A percentile compares a stretch with the other conserved stretches of the same genome.
Conservation (phyloP, 2,113 vertebrate genomes). For the Nothoprocta perdicaria region DNA sequence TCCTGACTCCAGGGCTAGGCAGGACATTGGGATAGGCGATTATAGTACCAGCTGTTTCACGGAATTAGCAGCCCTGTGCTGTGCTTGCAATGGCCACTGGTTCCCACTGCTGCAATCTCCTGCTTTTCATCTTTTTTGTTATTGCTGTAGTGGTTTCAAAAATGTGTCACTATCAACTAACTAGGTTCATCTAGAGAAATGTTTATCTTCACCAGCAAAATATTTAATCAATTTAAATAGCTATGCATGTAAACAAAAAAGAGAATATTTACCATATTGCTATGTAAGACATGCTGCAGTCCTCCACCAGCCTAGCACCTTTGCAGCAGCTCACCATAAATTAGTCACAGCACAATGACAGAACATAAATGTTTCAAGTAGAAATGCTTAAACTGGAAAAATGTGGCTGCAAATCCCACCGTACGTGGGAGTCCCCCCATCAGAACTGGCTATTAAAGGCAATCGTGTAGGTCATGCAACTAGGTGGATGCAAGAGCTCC, state of each 20-base stretch:
- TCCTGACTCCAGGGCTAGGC: neutral
- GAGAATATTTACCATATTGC: neutral
- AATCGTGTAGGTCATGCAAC: neutral
- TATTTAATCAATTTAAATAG: neutral
- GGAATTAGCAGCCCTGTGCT: neutral
- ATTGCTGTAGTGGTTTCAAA: neutral
- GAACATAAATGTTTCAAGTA: conserved; percentile 1
- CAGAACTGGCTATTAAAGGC: neutral
- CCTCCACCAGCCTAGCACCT: neutral
- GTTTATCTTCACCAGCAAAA: neutral
- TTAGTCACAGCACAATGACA: neutral
- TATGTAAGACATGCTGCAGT: neutral
- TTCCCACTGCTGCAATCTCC: neutral
- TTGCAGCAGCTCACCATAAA: neutral
- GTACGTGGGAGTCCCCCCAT: neutral
- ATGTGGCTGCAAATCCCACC: neutral
- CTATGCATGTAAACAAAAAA: neutral
- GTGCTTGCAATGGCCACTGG: neutral
- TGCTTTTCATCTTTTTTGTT: neutral
- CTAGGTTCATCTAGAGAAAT: neutral
- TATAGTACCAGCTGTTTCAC: neutral
- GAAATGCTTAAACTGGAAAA: neutral
- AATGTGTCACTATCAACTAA: neutral
- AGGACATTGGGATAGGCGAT: neutral
- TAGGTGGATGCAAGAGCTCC: neutral